Evolutionary conservation across 2,797 vertebrate species (phyloP).

Genomic region (Channallabes apus): DNA sequence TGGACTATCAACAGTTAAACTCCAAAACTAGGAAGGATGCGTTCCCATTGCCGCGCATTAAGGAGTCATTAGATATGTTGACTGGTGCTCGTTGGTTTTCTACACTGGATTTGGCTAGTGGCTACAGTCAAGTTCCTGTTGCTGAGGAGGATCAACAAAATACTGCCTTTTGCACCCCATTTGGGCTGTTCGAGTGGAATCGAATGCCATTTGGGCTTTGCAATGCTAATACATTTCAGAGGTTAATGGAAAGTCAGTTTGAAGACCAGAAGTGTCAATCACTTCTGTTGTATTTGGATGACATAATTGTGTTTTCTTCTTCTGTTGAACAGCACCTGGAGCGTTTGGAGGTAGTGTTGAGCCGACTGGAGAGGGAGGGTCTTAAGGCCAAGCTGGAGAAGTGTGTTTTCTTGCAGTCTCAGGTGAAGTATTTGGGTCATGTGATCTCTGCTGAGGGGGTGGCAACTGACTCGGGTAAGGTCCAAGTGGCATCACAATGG

Average conservation of each 20-base stretch:
- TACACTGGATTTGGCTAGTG: not conserved
- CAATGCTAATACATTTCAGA: slow-evolving; percentile 4
- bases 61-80: too few relatives aligned
- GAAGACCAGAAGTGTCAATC: slow-evolving; percentile 9
- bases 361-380: not conserved
- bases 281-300: not conserved
- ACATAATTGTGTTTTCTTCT: slow-evolving; percentile 2
- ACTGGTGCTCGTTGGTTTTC: too few relatives aligned
- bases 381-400: not conserved
- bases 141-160: not conserved
- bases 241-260: slow-evolving; percentile 5
- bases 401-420: not conserved
- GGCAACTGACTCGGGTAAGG: too few relatives aligned
- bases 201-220: slow-evolving; percentile 6
- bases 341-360: not conserved
- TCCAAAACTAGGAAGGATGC: too few relatives aligned
- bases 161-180: not conserved
- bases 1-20: too few relatives aligned
- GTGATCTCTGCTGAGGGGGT: too few relatives aligned
- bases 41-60: too few relatives aligned
- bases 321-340: not conserved
- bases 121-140: not conserved
- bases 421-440: not conserved
- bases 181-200: not conserved
- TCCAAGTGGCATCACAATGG: too few relatives aligned